Conservation (phyloP, 2,113 vertebrate species). For the Colaptes auratus region DNA sequence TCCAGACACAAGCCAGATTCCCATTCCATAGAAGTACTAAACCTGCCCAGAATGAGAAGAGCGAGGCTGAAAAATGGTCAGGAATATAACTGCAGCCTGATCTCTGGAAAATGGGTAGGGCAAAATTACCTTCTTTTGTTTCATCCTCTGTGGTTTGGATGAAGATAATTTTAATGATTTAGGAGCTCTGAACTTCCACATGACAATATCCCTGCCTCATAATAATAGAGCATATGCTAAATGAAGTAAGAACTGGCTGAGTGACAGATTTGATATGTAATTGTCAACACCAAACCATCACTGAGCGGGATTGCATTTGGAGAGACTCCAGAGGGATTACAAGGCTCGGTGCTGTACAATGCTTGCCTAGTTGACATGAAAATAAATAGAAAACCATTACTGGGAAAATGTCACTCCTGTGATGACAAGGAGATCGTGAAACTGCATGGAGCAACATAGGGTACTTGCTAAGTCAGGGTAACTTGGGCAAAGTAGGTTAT, state of each 20-base stretch:
- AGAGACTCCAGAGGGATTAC: slow-evolving; percentile 23
- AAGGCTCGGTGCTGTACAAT: neutral
- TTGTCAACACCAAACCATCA: slow-evolving; percentile 52
- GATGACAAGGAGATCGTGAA: neutral
- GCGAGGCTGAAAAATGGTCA: neutral
- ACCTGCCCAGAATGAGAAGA: neutral
- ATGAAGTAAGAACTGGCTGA: slow-evolving; percentile 39
- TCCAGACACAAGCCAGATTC: neutral
- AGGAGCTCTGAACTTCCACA: slow-evolving; percentile 6
- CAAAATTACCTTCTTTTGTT: neutral
- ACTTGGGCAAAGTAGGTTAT: neutral
- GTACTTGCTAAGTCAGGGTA: neutral
- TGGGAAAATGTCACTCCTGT: neutral
- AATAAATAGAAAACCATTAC: slow-evolving; percentile 35
- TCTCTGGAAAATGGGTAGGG: neutral
- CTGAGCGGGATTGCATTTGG: neutral
- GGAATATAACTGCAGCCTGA: neutral
- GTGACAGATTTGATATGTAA: slow-evolving; percentile 38
- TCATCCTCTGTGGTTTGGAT: neutral
- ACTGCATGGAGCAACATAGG: neutral
- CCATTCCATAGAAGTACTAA: neutral
- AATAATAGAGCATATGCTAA: slow-evolving; percentile 37
- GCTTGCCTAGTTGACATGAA: neutral
- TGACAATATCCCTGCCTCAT: neutral
- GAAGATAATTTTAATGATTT: slow-evolving; percentile 28